Conservation (phyloP, 1,140 invertebrate species). For the Formica selysi region DNA sequence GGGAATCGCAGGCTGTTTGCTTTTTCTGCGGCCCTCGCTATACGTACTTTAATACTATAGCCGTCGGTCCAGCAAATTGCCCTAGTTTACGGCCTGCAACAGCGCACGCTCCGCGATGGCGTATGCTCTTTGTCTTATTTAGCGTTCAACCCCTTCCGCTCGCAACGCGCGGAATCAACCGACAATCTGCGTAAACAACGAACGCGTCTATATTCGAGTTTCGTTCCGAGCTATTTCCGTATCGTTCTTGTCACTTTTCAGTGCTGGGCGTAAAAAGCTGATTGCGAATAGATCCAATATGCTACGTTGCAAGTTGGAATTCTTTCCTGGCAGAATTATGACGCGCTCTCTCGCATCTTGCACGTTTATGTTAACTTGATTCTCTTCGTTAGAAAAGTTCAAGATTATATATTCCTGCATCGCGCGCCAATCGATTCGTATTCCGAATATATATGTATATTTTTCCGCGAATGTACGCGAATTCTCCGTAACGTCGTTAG, state of each 20-base stretch:
- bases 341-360: not conserved
- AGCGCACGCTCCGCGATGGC: not conserved
- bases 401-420: not conserved
- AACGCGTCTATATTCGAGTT: constrained; percentile 7
- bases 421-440: constrained; percentile 65
- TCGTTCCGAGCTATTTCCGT: not conserved
- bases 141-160: not conserved
- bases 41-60: constrained; percentile 38
- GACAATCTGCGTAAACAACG: constrained; percentile 24
- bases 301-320: not conserved
- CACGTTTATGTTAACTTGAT: not conserved
- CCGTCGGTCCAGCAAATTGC: constrained; percentile 48
- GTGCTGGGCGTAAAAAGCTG: not conserved
- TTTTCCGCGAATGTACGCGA: not conserved
- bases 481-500: constrained; percentile 14
- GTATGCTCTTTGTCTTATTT: constrained; percentile 50
- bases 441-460: constrained; percentile 64
- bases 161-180: not conserved
- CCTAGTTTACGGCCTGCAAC: constrained; percentile 35
- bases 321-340: not conserved
- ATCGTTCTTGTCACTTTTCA: not conserved
- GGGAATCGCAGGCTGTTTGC: constrained; percentile 13
- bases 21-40: not conserved
- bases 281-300: not conserved
- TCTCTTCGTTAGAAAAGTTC: not conserved